Base-by-base conservation (phyloP, 2,797 vertebrate species). In the Acrossocheilus wenchowensis region DNA sequence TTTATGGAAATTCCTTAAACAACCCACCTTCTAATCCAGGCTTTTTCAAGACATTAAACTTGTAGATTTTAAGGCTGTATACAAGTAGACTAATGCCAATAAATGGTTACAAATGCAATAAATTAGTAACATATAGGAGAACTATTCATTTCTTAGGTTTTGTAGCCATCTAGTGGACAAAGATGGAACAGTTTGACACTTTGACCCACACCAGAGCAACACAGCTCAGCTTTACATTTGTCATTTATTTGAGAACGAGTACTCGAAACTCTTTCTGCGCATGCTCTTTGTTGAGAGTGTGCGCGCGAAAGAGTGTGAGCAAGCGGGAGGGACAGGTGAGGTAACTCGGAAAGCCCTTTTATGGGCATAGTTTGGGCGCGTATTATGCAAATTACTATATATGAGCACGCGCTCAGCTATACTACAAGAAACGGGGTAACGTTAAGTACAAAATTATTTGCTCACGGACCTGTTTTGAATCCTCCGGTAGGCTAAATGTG, bases 161-260 rank as follows among this genome's bases (percentile, higher is more conserved):
- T 89, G 90, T 12, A 89, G 90, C 92, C 93, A 89, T 83, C 93
- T 89, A 50, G 91, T 92, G 93, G 87, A 81, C 82, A 77, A 17
- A 64, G 14, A 41, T 43, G 2, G 57, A 73, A 50, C 39, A 69
- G 71, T 52, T 68, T 50, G 36, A 64, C 9, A 78, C 30, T 21
- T 45, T 21, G n/a, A 62, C 34, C 15, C 8, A 36, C 17, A 12
- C n/a, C 57, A 36, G 62, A 66, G 26, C 64, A 66, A 66, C 26
- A 1, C 14, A 64, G 8, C 36, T 43, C 36, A 17, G 14, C 23
- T 45, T 64, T 43, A 41, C 15, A 62, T 41, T 62, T 62, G 77
- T 41, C 4, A 2, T 41, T 71, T 50, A 45, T 45, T 45, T 26
- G 41, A 26, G 43, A 73, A 48, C 15, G 6, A 8, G 3, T 19